These are phyloP conservation scores for Oreochromis aureus DNA, from an alignment of 2,113 vertebrate species.

Conservation along the genomic window DNA sequence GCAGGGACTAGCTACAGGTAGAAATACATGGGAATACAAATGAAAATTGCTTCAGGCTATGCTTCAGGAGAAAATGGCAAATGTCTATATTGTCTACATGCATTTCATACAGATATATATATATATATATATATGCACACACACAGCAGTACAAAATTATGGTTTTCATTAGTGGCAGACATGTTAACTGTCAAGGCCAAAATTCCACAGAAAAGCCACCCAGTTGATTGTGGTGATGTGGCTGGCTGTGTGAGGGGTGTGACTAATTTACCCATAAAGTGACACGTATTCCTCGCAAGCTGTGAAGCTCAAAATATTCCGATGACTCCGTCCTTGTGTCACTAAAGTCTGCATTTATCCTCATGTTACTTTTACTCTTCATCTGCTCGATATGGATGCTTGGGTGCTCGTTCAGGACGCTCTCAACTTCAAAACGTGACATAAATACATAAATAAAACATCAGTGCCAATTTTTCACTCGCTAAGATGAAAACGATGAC, in stretches of 20 bases:
- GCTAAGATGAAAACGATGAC: background rate
- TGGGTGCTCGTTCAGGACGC: background rate
- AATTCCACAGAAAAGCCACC: conserved; percentile 39
- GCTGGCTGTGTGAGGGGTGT: conserved; percentile 9
- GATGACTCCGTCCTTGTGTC: background rate
- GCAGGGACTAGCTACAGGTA: background rate
- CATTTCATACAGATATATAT: background rate
- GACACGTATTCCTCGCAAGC: conserved; percentile 25
- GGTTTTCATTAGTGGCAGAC: conserved; percentile 44
- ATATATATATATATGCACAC: accelerated
- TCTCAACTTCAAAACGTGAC: background rate
- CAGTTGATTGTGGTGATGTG: conserved; percentile 50
- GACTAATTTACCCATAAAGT: conserved; percentile 25
- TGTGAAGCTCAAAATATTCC: background rate
- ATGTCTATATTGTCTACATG: background rate
- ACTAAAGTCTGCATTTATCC: background rate
- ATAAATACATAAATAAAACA: conserved; percentile 1
- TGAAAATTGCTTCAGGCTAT: background rate
- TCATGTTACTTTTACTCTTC: conserved; percentile 1
- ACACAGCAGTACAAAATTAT: background rate
- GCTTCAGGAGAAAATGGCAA: background rate
- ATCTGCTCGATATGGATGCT: conserved; percentile 1
- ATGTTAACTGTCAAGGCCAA: conserved; percentile 29
- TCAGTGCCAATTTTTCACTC: background rate
- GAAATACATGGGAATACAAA: background rate